Evolutionary conservation across 1,140 invertebrate genomes (phyloP).

Genomic region (Nixonia krombeini): DNA sequence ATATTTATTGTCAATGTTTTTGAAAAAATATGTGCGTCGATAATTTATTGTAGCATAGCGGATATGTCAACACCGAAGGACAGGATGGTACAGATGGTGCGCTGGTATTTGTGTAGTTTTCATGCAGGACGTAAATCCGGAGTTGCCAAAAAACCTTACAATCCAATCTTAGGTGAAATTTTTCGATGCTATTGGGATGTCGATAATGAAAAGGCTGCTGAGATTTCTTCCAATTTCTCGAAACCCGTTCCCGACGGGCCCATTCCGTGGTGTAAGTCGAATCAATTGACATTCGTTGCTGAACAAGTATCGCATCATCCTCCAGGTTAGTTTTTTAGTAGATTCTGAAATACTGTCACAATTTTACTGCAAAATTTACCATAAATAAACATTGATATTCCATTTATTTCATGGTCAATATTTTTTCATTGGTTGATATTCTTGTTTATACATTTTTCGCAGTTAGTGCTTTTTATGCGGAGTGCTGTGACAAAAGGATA

Average conservation of each 20-base stretch:
- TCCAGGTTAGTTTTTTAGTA: constrained; percentile 81
- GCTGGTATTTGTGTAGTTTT: constrained; percentile 97
- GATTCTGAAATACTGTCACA: neutral
- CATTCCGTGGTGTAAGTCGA: constrained; percentile 83
- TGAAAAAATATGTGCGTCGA: too few relatives aligned
- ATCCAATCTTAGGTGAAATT: constrained; percentile 95
- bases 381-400: neutral
- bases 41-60: constrained; percentile 84
- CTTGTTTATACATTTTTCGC: constrained; percentile 56
- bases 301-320: constrained; percentile 99
- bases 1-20: too few relatives aligned
- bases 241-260: constrained; percentile 79
- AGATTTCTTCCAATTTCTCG: constrained; percentile 14
- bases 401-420: too few relatives aligned
- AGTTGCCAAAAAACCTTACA: constrained; percentile 98
- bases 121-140: constrained; percentile 95
- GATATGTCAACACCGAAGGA: constrained; percentile 87
- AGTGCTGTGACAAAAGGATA: constrained; percentile 91
- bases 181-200: constrained; percentile 93
- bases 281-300: constrained; percentile 92
- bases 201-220: constrained; percentile 1
- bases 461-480: constrained; percentile 98
- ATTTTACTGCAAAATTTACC: too few relatives aligned
- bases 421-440: too few relatives aligned
- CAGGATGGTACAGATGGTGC: constrained; percentile 92